A percentile compares a stretch with the other conserved stretches of the same genome.
These are phyloP conservation scores for Mormyrus lacerda DNA, from an alignment of 2,113 vertebrate species.

Conservation along the genomic window DNA sequence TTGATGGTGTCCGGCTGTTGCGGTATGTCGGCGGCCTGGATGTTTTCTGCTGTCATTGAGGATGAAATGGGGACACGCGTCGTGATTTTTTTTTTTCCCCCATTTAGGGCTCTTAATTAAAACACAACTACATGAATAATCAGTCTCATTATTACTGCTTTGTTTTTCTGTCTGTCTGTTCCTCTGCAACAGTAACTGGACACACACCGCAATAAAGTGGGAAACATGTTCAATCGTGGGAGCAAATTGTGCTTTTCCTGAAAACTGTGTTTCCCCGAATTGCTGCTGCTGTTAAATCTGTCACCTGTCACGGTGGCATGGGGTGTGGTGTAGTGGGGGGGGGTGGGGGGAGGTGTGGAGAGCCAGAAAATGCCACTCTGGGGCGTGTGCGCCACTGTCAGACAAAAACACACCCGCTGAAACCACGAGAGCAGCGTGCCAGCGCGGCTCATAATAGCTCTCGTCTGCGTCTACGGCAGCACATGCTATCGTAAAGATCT, in stretches of 20 bases:
- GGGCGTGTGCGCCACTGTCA: neutral
- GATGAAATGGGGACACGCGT: too few species aligned
- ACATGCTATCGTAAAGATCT: neutral
- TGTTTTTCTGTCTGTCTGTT: neutral
- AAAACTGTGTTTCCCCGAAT: neutral
- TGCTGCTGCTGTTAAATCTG: neutral
- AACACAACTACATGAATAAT: neutral
- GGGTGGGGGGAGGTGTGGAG: neutral
- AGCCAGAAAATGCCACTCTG: conserved; percentile 5
- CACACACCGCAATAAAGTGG: neutral
- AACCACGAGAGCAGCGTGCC: neutral
- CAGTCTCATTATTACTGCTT: neutral
- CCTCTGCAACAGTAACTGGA: neutral
- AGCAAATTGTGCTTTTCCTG: neutral
- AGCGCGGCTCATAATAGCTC: neutral
- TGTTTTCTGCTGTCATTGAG: neutral
- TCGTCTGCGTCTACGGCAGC: neutral
- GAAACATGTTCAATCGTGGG: neutral
- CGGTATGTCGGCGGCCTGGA: neutral
- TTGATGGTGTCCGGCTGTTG: neutral
- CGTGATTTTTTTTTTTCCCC: neutral
- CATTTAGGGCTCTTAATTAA: conserved; percentile 1
- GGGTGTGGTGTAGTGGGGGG: neutral
- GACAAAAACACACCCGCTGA: conserved; percentile 19
- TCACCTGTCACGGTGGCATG: neutral